A percentile compares a stretch with the other conserved stretches of the same genome.
Conservation (phyloP, 2,888 invertebrate species). For the Drosophila mettleri region DNA sequence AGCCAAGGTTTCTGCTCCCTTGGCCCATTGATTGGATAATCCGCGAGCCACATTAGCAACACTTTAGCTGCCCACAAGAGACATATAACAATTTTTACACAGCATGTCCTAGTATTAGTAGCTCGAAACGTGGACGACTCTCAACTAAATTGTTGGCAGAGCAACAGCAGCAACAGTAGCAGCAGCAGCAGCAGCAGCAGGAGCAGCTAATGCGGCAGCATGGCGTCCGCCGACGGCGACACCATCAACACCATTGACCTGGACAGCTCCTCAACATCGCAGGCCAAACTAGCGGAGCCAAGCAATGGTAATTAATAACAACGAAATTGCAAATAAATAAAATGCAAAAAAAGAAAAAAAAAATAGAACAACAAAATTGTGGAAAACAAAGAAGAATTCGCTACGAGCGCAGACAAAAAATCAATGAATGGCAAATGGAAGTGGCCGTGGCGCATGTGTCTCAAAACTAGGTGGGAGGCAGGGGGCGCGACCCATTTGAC, state of each 20-base stretch:
- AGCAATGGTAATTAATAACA: conserved; percentile 70
- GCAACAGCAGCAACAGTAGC: conserved; percentile 22
- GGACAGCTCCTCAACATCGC: conserved; percentile 88
- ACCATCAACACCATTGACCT: conserved; percentile 92
- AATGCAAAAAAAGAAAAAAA: neutral
- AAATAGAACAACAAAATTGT: conserved; percentile 22
- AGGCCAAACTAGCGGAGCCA: conserved; percentile 87
- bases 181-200: conserved; percentile 23
- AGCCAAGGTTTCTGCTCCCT: conserved; percentile 73
- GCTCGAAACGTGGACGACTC: conserved; percentile 29
- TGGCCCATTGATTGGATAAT: conserved; percentile 71
- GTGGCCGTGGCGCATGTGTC: conserved; percentile 81
- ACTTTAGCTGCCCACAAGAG: neutral
- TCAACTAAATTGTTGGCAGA: conserved; percentile 12
- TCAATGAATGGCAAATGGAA: conserved; percentile 81
- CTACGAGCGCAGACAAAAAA: conserved; percentile 53
- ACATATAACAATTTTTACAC: conserved; percentile 9
- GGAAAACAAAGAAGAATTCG: conserved; percentile 15
- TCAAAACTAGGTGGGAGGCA: conserved; percentile 50
- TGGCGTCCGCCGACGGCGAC: conserved; percentile 91
- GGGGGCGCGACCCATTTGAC: conserved; percentile 45
- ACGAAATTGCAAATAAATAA: neutral
- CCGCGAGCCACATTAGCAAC: conserved; percentile 19
- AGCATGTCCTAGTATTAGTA: conserved; percentile 68
- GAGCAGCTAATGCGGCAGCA: conserved; percentile 84